These are phyloP conservation scores for Pterocles burchelli DNA, from an alignment of 2,113 vertebrate genomes.

Conservation along the genomic window DNA sequence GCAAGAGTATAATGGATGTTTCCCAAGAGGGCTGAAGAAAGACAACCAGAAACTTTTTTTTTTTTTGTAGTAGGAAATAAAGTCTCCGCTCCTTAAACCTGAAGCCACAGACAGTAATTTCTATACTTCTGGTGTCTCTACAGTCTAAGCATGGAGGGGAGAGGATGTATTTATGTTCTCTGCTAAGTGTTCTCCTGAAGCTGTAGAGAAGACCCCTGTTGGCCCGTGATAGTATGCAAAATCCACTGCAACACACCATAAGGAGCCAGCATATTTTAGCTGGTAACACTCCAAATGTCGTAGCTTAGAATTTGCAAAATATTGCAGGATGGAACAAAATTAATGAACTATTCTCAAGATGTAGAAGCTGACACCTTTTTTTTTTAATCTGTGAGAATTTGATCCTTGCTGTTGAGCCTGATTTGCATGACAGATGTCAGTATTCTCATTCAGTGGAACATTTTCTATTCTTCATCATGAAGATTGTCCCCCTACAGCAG, in stretches of 20 bases:
- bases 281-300: slow-evolving; percentile 54
- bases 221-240: background rate
- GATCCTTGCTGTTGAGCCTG: background rate
- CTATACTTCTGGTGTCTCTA: background rate
- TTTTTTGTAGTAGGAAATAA: background rate
- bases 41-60: background rate
- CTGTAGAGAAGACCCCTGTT: background rate
- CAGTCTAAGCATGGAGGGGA: fast-evolving
- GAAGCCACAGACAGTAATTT: background rate
- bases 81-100: background rate
- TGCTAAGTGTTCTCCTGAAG: background rate
- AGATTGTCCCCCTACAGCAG: background rate
- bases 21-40: background rate
- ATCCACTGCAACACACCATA: slow-evolving; percentile 32
- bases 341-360: slow-evolving; percentile 1
- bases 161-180: background rate
- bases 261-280: slow-evolving; percentile 61
- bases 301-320: slow-evolving; percentile 51
- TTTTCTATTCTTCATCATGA: background rate
- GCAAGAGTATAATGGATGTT: background rate
- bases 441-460: background rate
- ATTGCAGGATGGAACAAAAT: slow-evolving; percentile 10
- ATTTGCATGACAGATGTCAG: background rate
- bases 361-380: background rate
- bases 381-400: background rate